phyloP scores from a whole-genome alignment of 2,888 invertebrate species.

The Axea sp. region DNA sequence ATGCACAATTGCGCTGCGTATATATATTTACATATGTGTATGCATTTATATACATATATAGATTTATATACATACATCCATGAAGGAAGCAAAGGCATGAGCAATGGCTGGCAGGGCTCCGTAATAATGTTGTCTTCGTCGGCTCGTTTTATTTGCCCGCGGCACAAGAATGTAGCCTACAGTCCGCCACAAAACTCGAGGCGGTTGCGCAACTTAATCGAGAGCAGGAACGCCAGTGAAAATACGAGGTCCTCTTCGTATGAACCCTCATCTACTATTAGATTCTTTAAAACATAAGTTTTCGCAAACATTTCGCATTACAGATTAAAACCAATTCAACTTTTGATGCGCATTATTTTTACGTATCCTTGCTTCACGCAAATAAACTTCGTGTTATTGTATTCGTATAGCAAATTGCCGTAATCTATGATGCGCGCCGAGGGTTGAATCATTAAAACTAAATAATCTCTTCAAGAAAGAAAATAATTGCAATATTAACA shows the following conservation, averaged over 20 bases:
- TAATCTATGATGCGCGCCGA: too few species aligned
- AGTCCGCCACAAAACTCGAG: conserved; percentile 78
- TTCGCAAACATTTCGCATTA: conserved; percentile 32
- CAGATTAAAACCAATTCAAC: not conserved
- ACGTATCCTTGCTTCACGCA: too few species aligned
- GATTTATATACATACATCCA: conserved; percentile 69
- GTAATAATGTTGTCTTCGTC: conserved; percentile 79
- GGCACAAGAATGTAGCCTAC: conserved; percentile 79
- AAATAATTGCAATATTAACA: too few species aligned
- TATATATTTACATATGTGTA: conserved; percentile 66
- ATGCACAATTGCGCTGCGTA: conserved; percentile 4
- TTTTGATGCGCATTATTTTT: too few species aligned
- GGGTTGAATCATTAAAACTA: too few species aligned
- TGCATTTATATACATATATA: conserved; percentile 61
- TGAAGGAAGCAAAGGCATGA: conserved; percentile 77
- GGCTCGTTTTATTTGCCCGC: conserved; percentile 78
- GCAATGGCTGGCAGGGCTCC: conserved; percentile 78
- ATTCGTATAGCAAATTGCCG: too few species aligned
- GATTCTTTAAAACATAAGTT: conserved; percentile 52
- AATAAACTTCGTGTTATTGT: too few species aligned
- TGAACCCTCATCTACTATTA: conserved; percentile 45
- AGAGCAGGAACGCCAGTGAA: conserved; percentile 54
- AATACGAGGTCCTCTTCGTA: conserved; percentile 44
- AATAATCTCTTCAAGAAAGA: too few species aligned
- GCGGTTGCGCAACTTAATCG: conserved; percentile 75